A percentile compares a stretch with the other conserved stretches of the same genome.
phyloP scores from a whole-genome alignment of 2,888 invertebrate species.

The Abrostola tripartita region DNA sequence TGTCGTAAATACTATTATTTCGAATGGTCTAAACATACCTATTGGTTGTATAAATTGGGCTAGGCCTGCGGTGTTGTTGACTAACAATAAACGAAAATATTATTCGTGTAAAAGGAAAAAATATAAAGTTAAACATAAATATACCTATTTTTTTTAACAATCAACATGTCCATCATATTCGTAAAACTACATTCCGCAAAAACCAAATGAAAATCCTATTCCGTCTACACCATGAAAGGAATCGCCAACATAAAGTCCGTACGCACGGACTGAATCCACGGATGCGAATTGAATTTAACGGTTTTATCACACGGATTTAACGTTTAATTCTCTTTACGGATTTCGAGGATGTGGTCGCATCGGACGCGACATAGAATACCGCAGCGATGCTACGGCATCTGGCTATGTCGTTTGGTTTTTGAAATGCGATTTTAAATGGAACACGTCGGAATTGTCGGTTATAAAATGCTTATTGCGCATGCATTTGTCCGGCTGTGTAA shows the following conservation, averaged over 20 bases:
- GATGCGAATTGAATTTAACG: conserved; percentile 32
- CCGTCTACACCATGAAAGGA: not conserved
- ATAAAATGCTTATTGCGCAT: conserved; percentile 14
- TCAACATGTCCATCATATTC: no score
- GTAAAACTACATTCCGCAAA: no score
- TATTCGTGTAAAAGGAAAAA: no score
- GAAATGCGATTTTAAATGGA: conserved; percentile 39
- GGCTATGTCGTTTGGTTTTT: conserved; percentile 51
- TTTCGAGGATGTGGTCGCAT: conserved; percentile 46
- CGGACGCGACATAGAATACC: conserved; percentile 55
- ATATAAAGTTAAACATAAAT: no score
- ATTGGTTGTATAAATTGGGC: no score
- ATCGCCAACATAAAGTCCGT: not conserved
- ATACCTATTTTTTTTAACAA: no score
- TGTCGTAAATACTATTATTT: no score
- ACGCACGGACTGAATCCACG: conserved; percentile 19
- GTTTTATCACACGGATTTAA: conserved; percentile 32
- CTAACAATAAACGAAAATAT: no score
- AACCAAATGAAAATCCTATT: no score
- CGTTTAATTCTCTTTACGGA: conserved; percentile 47
- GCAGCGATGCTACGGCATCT: conserved; percentile 48
- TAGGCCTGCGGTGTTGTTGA: no score
- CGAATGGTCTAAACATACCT: no score
- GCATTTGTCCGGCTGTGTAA: no score
- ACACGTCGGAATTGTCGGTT: conserved; percentile 6